Conservation (phyloP, 2,113 vertebrate genomes). For the Mesoclemmys tuberculata region DNA sequence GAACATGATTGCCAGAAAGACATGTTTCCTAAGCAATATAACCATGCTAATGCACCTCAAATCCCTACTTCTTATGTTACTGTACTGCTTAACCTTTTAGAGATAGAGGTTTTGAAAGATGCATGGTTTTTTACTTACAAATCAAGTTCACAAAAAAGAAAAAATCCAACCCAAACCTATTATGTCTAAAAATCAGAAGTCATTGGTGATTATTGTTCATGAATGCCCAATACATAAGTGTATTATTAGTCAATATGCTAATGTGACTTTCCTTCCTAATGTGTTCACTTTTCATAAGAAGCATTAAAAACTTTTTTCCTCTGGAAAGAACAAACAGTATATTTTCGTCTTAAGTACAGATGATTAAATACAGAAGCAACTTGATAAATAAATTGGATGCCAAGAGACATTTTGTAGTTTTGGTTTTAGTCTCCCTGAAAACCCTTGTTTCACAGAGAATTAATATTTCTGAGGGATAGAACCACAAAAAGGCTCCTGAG, state of each 20-base stretch:
- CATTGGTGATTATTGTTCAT: not conserved
- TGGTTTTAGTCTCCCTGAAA: not conserved
- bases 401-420: fast-evolving
- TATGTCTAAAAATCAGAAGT: not conserved
- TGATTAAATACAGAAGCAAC: not conserved
- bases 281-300: not conserved
- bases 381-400: not conserved
- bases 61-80: not conserved
- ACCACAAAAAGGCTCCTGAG: not conserved
- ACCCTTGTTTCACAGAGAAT: not conserved
- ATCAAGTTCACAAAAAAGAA: not conserved
- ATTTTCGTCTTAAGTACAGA: not conserved
- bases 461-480: not conserved
- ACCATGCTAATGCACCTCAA: not conserved
- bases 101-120: not conserved
- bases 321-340: not conserved
- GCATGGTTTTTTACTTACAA: not conserved
- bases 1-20: not conserved
- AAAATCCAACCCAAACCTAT: not conserved
- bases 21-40: not conserved
- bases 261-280: not conserved
- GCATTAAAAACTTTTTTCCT: not conserved
- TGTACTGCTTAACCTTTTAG: not conserved
- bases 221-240: not conserved
- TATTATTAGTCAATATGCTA: not conserved